Evolutionary conservation across 2,113 vertebrate species (phyloP).

Genomic region (Antennarius striatus): DNA sequence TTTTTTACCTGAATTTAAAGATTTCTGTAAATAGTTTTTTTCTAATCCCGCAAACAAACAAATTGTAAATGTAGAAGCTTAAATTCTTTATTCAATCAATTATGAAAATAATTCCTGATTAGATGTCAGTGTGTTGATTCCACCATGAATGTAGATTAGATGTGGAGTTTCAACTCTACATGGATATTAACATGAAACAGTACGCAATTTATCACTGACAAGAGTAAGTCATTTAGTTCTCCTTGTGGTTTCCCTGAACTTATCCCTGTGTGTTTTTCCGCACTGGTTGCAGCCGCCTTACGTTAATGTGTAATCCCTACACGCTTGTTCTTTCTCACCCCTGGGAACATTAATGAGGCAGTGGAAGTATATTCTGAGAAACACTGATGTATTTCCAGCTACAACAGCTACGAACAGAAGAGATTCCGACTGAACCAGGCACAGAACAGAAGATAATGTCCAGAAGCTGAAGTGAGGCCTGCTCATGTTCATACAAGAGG

Average conservation of each 20-base stretch:
- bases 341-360: conserved; percentile 14
- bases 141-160: too few relatives aligned
- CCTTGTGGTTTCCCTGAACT: too few relatives aligned
- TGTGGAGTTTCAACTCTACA: neutral
- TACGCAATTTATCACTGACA: conserved; percentile 2
- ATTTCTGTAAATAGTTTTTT: too few relatives aligned
- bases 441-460: conserved; percentile 39
- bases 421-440: conserved; percentile 25
- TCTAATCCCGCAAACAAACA: neutral
- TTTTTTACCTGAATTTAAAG: too few relatives aligned
- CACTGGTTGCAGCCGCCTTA: conserved; percentile 2
- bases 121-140: too few relatives aligned
- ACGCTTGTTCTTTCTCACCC: conserved; percentile 1
- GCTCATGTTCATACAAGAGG: conserved; percentile 39
- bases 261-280: too few relatives aligned
- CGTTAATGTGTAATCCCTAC: conserved; percentile 17
- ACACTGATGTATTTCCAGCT: conserved; percentile 7
- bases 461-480: conserved; percentile 27
- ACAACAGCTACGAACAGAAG: neutral
- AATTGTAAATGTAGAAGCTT: neutral
- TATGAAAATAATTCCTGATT: neutral
- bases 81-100: neutral
- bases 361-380: conserved; percentile 42
- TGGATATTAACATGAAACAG: neutral
- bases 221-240: too few relatives aligned